Conservation (phyloP, 2,113 vertebrate species). For the Orthonyx spaldingii region DNA sequence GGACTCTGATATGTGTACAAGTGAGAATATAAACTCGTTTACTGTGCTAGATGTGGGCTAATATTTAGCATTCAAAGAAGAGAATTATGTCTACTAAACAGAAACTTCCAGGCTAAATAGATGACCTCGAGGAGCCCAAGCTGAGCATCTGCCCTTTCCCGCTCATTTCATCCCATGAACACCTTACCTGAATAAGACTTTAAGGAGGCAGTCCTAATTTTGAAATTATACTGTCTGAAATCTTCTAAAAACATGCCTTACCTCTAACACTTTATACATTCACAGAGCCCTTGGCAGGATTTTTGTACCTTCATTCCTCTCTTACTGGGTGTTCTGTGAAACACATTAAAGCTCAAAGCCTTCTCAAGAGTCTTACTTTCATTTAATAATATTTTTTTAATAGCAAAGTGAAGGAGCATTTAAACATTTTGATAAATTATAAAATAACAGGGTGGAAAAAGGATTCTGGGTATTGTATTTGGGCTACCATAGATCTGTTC, state of each 20-base stretch:
- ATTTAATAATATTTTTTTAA: constrained; percentile 38
- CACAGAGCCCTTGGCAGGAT: not conserved
- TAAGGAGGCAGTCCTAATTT: not conserved
- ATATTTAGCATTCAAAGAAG: not conserved
- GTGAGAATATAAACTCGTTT: not conserved
- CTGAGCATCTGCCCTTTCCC: not conserved
- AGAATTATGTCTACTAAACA: not conserved
- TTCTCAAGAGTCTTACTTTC: constrained; percentile 21
- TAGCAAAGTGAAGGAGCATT: not conserved
- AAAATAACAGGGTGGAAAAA: not conserved
- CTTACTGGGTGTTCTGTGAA: constrained; percentile 30
- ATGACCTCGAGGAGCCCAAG: not conserved
- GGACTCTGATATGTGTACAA: not conserved
- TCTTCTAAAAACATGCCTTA: not conserved
- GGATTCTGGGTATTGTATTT: constrained; percentile 7
- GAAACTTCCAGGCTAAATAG: not conserved
- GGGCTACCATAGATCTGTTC: not conserved
- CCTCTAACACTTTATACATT: constrained; percentile 19
- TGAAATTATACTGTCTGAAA: not conserved
- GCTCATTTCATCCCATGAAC: not conserved
- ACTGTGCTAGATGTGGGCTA: not conserved
- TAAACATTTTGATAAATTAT: constrained; percentile 14
- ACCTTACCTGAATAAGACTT: not conserved
- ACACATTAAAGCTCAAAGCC: constrained; percentile 1
- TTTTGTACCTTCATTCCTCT: constrained; percentile 32